A percentile compares a stretch with the other conserved stretches of the same genome.
phyloP scores from a whole-genome alignment of 2,113 vertebrate species.

The Centropus unirufus region DNA sequence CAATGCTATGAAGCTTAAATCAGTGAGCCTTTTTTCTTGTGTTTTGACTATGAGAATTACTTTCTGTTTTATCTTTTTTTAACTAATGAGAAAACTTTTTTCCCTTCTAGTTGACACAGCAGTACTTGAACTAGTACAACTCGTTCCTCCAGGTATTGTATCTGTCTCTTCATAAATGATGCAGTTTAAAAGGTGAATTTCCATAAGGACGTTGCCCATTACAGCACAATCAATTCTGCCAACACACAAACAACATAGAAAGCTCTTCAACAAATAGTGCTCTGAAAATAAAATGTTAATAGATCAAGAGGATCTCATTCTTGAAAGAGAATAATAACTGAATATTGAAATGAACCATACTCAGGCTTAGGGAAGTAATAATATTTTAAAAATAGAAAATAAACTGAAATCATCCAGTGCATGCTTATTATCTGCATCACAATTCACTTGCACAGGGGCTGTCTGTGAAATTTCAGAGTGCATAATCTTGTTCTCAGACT shows the following conservation, averaged over 20 bases:
- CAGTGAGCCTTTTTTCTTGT: background rate
- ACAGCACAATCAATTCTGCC: constrained; percentile 12
- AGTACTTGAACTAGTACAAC: constrained; percentile 91
- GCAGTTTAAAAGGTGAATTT: constrained; percentile 51
- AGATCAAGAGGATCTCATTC: constrained; percentile 51
- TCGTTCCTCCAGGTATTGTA: constrained; percentile 89
- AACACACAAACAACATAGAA: constrained; percentile 34
- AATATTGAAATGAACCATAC: constrained; percentile 37
- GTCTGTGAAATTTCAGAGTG: constrained; percentile 54
- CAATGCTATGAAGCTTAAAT: background rate
- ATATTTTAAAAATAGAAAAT: constrained; percentile 40
- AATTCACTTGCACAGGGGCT: constrained; percentile 41
- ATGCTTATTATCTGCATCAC: constrained; percentile 41
- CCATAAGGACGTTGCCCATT: constrained; percentile 14
- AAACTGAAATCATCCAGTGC: constrained; percentile 15
- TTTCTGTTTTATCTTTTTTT: constrained; percentile 12
- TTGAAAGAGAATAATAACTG: constrained; percentile 9
- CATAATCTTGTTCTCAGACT: constrained; percentile 61
- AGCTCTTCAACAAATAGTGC: constrained; percentile 38
- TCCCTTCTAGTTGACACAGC: constrained; percentile 88
- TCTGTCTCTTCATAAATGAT: constrained; percentile 40
- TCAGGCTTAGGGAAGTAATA: constrained; percentile 27
- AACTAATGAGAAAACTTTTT: constrained; percentile 50
- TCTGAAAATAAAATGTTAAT: constrained; percentile 50
- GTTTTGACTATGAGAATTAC: background rate